A percentile compares a stretch with the other conserved stretches of the same genome.
Conservation (phyloP, 23 tunicate species). For the Trididemnum miniatum region DNA sequence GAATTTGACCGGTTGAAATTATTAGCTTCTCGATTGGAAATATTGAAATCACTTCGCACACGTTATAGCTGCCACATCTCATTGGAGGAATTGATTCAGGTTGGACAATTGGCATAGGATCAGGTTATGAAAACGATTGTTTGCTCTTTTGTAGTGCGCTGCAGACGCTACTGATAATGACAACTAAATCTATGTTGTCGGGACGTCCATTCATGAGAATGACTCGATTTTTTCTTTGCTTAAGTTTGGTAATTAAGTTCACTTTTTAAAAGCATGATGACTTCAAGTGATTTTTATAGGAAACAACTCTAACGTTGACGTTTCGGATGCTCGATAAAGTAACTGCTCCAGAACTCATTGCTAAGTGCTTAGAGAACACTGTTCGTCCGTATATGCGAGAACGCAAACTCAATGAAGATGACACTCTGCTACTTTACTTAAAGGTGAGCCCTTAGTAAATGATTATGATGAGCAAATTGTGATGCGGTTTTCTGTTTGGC, state of each 20-base stretch:
- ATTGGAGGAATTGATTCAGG: constrained; percentile 66
- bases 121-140: too few species aligned
- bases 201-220: too few species aligned
- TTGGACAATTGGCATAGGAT: too few species aligned
- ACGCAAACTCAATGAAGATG: constrained; percentile 63
- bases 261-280: too few species aligned
- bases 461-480: too few species aligned
- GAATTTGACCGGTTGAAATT: constrained; percentile 54
- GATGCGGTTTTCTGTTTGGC: too few species aligned
- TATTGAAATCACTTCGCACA: constrained; percentile 23
- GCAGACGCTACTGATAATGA: too few species aligned
- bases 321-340: constrained; percentile 85
- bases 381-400: constrained; percentile 79
- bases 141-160: too few species aligned
- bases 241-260: too few species aligned
- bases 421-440: constrained; percentile 57
- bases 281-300: constrained; percentile 55
- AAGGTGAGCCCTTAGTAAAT: constrained; percentile 32
- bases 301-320: constrained; percentile 58
- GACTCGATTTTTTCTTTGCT: too few species aligned
- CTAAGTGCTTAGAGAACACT: constrained; percentile 53
- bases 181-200: too few species aligned
- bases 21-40: constrained; percentile 54
- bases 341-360: constrained; percentile 65
- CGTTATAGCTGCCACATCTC: constrained; percentile 60